Base-by-base conservation (phyloP, 2,888 invertebrate genomes). In the Luperina nickerlii region DNA sequence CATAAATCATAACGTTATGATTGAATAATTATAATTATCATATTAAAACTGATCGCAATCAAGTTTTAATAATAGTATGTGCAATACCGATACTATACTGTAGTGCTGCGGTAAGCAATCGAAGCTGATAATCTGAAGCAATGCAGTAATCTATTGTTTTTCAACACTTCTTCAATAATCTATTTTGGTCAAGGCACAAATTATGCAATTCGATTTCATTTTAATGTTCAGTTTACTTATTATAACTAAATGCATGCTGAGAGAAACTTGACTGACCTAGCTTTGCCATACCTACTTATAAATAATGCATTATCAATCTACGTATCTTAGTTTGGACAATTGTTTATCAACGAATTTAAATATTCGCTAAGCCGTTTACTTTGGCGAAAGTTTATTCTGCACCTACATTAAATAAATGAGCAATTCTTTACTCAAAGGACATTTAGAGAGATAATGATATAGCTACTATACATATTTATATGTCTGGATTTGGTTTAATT, bases 121-220 rank as follows among this genome's bases (percentile, higher is more conserved):
- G 62, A 67, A 42, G 42, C n/a, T 57, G 75, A 79, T 85, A 74
- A 84, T 83, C 79, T 76, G 48, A 57, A 83, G 38, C 3, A 69
- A 69, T 63, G n/a, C 5, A 73, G 38, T 87, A 87, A 87, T 85
- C 74, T 79, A 72, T 66, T 69, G 57, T 84, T 72, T 76, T 83
- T 51, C 76, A 76, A 79, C 68, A 76, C 79, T 75, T 82, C 72
- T 85, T 79, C 71, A 75, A 57, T 75, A 80, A 86, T 85, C 78
- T 82, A 78, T 87, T 63, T 77, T 67, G 85, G 83, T 77, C 88
- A 88, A 87, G 89, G 88, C 20, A 71, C 13, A n/a, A n/a, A 15
- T 82, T 82, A 78, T 79, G 83, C 76, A 88, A 85, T 72, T 32
- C 57, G 81, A 75, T 84, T 86, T 82, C 66, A 76, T 83, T 86